phyloP scores from a whole-genome alignment of 2,888 invertebrate genomes.

The Syritta pipiens region DNA sequence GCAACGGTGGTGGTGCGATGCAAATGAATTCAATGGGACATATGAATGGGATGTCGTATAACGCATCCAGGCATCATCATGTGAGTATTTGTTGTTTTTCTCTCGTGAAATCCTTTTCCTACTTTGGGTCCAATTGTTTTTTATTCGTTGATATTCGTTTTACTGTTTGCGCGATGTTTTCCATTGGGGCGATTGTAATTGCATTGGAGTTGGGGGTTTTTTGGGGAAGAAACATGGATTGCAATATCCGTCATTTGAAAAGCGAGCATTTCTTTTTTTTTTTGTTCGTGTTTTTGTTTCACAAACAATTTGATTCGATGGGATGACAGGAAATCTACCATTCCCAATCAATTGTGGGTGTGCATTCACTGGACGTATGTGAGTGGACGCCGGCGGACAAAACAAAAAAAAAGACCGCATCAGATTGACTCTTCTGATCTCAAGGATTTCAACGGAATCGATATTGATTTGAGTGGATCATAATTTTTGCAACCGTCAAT shows the following conservation, averaged over 20 bases:
- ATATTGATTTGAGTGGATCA: background rate
- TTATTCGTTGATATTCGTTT: constrained; percentile 42
- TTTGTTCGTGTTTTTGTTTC: constrained; percentile 25
- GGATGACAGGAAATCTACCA: constrained; percentile 35
- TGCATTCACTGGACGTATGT: background rate
- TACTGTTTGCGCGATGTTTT: constrained; percentile 54
- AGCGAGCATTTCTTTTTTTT: constrained; percentile 1
- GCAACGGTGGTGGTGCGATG: constrained; percentile 72
- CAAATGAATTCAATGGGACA: constrained; percentile 74
- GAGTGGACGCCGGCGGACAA: constrained; percentile 3
- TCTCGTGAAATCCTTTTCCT: constrained; percentile 48
- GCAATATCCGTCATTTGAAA: constrained; percentile 58
- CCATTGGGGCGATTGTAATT: constrained; percentile 57
- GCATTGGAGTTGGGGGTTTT: constrained; percentile 56
- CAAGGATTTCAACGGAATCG: too few species aligned
- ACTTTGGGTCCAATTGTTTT: constrained; percentile 41
- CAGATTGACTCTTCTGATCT: too few species aligned
- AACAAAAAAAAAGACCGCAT: background rate
- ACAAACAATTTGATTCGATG: constrained; percentile 43
- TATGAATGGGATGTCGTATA: constrained; percentile 77
- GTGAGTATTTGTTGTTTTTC: constrained; percentile 73
- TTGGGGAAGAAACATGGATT: constrained; percentile 52
- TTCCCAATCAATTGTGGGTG: constrained; percentile 29
- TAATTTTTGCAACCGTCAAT: constrained; percentile 13
- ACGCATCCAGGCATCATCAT: constrained; percentile 78